Conservation (phyloP, 2,797 vertebrate genomes). For the Bovichtus diacanthus region DNA sequence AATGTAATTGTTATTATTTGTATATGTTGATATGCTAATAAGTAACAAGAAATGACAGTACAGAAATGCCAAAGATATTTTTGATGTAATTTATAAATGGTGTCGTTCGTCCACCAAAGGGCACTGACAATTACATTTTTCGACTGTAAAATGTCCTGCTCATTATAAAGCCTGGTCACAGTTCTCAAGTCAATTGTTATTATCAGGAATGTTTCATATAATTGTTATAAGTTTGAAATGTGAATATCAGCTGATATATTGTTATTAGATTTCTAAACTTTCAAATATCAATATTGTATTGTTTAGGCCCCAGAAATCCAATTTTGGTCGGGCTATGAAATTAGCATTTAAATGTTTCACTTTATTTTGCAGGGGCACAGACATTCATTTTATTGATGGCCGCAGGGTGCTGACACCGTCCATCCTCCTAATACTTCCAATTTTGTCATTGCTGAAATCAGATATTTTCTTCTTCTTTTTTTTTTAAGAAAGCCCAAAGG, state of each 20-base stretch:
- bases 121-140: neutral
- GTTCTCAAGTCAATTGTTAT: neutral
- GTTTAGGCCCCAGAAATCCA: neutral
- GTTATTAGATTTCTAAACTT: neutral
- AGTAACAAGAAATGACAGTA: neutral
- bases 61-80: neutral
- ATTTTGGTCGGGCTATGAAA: neutral
- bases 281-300: neutral
- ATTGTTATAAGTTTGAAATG: neutral
- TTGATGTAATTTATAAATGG: neutral
- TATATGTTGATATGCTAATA: neutral
- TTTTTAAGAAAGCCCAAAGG: neutral
- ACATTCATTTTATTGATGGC: neutral
- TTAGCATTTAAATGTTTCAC: neutral
- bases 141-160: neutral
- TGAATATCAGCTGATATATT: neutral
- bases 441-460: constrained; percentile 11
- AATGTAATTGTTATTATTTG: neutral
- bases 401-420: neutral
- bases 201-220: neutral
- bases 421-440: constrained; percentile 17
- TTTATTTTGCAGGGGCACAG: constrained; percentile 6
- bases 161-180: neutral
- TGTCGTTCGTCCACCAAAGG: neutral
- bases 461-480: neutral